Evolutionary conservation across 1,140 invertebrate species (phyloP), one percentile per base, ranked within the genome.

Genomic region (Scaptomyza graminum): DNA sequence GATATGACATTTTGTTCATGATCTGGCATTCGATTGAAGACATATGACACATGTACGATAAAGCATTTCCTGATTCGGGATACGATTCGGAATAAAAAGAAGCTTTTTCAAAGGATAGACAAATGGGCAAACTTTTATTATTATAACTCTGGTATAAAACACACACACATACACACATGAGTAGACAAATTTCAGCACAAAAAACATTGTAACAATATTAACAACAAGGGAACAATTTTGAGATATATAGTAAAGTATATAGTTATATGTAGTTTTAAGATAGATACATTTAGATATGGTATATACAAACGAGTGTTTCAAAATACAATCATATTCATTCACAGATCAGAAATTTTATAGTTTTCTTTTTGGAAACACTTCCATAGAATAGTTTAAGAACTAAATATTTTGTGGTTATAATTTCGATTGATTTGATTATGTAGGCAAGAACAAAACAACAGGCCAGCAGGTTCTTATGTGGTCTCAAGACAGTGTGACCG

Each of bases 361-460:
- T n/a, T n/a, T n/a, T n/a, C n/a, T n/a, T n/a, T n/a, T n/a, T n/a
- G n/a, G n/a, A n/a, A n/a, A n/a, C n/a, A n/a, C n/a, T n/a, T n/a
- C n/a, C 39, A 63, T 13, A 65, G 51, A 49, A 49, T 55, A 82
- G 43, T 62, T 62, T 75, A 78, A 75, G 47, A 64, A 55, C 39
- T 66, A 50, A 13, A 46, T 62, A 4, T 37, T 49, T 34, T 7
- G 25, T 28, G 25, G 25, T 51, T 69, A 70, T 70, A 82, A 62
- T 59, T 41, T 41, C n/a, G n/a, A 65, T 54, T 50, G 28, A 28
- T 55, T 61, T 60, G 2, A 22, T 22, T 67, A 67, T 79, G 61
- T 67, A 67, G 75, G 61, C 56, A 84, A 85, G 68, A 84, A 84
- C 62, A 83, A 73, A 84, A 74, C 59, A 78, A 87, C 74, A 85